Evolutionary conservation across 2,888 invertebrate species (phyloP).

Genomic region (Tipula unca): DNA sequence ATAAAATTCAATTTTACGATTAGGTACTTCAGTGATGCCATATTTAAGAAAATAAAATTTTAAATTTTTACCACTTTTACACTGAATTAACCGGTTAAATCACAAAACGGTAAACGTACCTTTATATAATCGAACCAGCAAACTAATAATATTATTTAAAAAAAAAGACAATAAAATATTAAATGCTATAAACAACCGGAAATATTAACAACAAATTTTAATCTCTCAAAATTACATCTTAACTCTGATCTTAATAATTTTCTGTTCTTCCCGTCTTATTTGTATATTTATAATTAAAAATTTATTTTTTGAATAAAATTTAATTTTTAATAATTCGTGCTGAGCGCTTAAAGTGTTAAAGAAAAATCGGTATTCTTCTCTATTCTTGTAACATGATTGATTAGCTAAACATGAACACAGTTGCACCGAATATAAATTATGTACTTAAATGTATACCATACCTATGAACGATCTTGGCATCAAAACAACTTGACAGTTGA

Average conservation of each 20-base stretch:
- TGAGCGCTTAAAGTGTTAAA: background rate
- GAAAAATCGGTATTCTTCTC: background rate
- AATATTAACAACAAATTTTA: background rate
- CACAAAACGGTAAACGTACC: background rate
- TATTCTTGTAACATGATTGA: background rate
- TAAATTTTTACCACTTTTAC: too few relatives aligned
- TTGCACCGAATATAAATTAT: background rate
- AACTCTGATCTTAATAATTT: background rate
- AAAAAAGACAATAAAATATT: background rate
- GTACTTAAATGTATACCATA: too few relatives aligned
- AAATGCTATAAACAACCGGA: background rate
- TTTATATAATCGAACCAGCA: background rate
- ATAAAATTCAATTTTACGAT: too few relatives aligned
- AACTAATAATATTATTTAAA: background rate
- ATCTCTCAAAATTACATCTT: background rate
- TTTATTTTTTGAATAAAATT: background rate
- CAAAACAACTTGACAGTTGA: background rate
- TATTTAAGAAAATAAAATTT: too few relatives aligned
- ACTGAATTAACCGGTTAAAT: background rate
- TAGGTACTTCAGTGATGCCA: too few relatives aligned
- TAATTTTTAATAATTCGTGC: background rate
- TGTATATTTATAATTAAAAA: background rate
- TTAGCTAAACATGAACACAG: background rate
- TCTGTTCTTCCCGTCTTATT: background rate
- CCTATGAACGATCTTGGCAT: background rate